Evolutionary conservation across 2,888 invertebrate species (phyloP).

Genomic region (Brachylomia viminalis): DNA sequence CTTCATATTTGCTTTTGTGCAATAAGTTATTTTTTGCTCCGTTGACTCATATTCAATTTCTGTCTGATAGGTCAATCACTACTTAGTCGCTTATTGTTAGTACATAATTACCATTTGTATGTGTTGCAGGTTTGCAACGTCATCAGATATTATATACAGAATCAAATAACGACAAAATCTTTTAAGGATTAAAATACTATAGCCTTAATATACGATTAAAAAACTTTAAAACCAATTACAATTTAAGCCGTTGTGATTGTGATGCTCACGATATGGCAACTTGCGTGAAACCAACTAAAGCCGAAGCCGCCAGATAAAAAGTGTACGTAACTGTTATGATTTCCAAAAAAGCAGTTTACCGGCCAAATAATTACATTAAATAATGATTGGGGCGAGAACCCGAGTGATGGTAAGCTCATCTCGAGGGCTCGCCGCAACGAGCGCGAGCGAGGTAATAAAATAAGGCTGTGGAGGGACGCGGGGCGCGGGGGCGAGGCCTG

Average conservation of each 20-base stretch:
- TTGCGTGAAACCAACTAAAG: slow-evolving; percentile 70
- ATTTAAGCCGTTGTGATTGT: slow-evolving; percentile 41
- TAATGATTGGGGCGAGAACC: slow-evolving; percentile 86
- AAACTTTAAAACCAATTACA: slow-evolving; percentile 38
- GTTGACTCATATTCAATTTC: slow-evolving; percentile 6
- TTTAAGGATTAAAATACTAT: slow-evolving; percentile 15
- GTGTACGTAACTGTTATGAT: slow-evolving; percentile 82
- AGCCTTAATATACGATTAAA: slow-evolving; percentile 3
- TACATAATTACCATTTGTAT: not conserved
- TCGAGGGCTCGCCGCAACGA: slow-evolving; percentile 84
- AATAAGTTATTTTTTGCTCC: not conserved
- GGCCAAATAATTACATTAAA: slow-evolving; percentile 88
- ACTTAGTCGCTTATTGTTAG: not conserved
- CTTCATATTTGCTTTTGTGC: not conserved
- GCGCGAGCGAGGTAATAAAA: slow-evolving; percentile 83
- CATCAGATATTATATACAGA: not conserved
- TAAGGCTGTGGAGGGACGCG: slow-evolving; percentile 76
- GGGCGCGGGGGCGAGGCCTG: slow-evolving; percentile 69
- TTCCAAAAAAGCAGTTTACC: slow-evolving; percentile 83
- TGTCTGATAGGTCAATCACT: not conserved
- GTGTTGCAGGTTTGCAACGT: not conserved
- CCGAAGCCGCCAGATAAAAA: slow-evolving; percentile 77
- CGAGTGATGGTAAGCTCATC: slow-evolving; percentile 84
- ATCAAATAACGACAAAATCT: not conserved
- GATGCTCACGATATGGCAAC: slow-evolving; percentile 61